A percentile compares a stretch with the other conserved stretches of the same genome.
phyloP scores from a whole-genome alignment of 2,113 vertebrate species.

The Gyps fulvus region DNA sequence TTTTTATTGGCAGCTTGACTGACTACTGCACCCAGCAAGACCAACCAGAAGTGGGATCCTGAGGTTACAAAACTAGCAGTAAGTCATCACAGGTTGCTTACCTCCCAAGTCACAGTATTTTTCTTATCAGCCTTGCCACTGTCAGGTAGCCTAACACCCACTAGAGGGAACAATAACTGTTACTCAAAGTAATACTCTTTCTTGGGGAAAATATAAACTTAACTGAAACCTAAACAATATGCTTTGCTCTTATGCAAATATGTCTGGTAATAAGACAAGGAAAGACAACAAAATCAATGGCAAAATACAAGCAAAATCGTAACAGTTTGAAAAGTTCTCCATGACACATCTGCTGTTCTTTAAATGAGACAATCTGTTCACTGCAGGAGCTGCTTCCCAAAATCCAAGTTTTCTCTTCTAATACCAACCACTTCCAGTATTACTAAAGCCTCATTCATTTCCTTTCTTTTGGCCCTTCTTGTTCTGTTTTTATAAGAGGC shows the following conservation, averaged over 20 bases:
- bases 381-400: background rate
- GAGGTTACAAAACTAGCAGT: background rate
- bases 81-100: background rate
- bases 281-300: conserved; percentile 11
- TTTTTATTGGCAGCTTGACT: background rate
- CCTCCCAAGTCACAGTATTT: background rate
- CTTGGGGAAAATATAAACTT: background rate
- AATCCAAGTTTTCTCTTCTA: background rate
- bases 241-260: conserved; percentile 19
- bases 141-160: background rate
- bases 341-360: conserved; percentile 1
- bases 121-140: background rate
- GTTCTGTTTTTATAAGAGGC: background rate
- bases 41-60: background rate
- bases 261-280: background rate
- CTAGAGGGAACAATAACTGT: background rate
- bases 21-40: background rate
- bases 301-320: conserved; percentile 14
- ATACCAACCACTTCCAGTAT: background rate
- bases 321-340: background rate
- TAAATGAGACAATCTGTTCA: conserved; percentile 15
- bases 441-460: background rate
- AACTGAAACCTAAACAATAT: background rate
- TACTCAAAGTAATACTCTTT: background rate
- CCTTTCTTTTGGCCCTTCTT: background rate